Percentiles rank a stretch among this genome's conserved stretches.
Conservation (phyloP, 1,140 invertebrate species). For the honey bee (Apis mellifera) region Amel_HAv3.1 CM009935.2:11533501-11534000, state of each 20-base stretch:
- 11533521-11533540: slow-evolving; percentile 33
- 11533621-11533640: slow-evolving; percentile 53
- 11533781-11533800: slow-evolving; percentile 1
- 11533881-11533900: too few relatives aligned
- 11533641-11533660: slow-evolving; percentile 70
- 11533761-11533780: slow-evolving; percentile 50
- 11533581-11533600: slow-evolving; percentile 43
- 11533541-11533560: too few relatives aligned
- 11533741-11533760: slow-evolving; percentile 51
- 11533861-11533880: slow-evolving; percentile 45
- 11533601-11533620: slow-evolving; percentile 41
- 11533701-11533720: slow-evolving; percentile 55
- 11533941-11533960: too few relatives aligned
- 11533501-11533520: too few relatives aligned
- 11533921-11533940: too few relatives aligned
- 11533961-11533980: slow-evolving; percentile 9
- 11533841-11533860: slow-evolving; percentile 37
- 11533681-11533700: slow-evolving; percentile 63
- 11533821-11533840: too few relatives aligned
- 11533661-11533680: slow-evolving; percentile 59
- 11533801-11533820: slow-evolving; percentile 33
- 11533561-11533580: slow-evolving; percentile 46
- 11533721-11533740: slow-evolving; percentile 47
- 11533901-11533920: too few relatives aligned
- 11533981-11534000: too few relatives aligned